Conservation (phyloP, 2,113 vertebrate species). For the Lepisosteus osseus region DNA sequence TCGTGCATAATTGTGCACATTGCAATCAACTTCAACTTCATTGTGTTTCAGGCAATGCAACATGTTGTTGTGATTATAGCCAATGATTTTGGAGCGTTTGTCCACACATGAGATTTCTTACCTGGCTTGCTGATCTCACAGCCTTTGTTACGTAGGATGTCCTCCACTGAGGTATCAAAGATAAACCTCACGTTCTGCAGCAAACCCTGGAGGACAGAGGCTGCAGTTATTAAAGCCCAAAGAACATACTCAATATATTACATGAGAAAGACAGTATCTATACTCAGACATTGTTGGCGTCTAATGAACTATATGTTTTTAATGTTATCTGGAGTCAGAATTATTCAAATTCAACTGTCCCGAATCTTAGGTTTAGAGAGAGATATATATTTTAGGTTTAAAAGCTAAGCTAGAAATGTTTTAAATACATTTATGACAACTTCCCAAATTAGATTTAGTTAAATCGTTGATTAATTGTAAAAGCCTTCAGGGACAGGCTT, state of each 20-base stretch:
- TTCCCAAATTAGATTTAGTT: slow-evolving; percentile 20
- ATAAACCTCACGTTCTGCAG: slow-evolving; percentile 85
- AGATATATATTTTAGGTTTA: slow-evolving; percentile 28
- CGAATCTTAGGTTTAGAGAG: slow-evolving; percentile 15
- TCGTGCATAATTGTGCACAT: no score
- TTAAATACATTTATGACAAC: slow-evolving; percentile 16
- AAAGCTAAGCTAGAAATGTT: slow-evolving; percentile 15
- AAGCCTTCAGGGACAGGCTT: not conserved
- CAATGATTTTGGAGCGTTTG: not conserved
- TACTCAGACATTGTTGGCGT: no score
- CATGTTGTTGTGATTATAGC: no score
- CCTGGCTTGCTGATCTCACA: slow-evolving; percentile 79
- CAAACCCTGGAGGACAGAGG: slow-evolving; percentile 74
- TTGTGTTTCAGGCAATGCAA: no score
- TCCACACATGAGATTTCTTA: slow-evolving; percentile 41
- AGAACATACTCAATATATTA: not conserved
- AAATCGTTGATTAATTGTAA: not conserved
- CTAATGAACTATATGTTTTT: not conserved
- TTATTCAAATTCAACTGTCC: not conserved
- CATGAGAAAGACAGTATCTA: no score
- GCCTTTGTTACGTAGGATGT: slow-evolving; percentile 79
- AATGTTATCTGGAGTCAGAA: not conserved
- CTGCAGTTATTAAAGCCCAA: not conserved
- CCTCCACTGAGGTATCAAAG: slow-evolving; percentile 82
- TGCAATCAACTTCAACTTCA: no score